Percentiles rank a stretch among this genome's conserved stretches.
Evolutionary conservation across 2,113 vertebrate species (phyloP).

Genomic region (Gymnobelideus leadbeateri): DNA sequence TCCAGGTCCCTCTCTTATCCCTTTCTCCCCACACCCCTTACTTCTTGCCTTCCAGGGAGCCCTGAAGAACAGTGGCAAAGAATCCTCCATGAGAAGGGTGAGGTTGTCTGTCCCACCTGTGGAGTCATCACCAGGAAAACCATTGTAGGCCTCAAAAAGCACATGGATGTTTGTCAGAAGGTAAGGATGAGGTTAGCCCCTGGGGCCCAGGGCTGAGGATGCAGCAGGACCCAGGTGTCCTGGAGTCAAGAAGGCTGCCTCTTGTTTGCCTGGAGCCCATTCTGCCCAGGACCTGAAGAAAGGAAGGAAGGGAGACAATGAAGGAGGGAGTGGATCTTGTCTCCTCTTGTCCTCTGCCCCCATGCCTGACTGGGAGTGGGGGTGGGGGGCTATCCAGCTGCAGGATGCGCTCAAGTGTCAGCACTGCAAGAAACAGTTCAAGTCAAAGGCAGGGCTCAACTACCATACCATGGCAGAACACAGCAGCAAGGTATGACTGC

Average conservation of each 20-base stretch:
- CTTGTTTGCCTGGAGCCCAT: neutral
- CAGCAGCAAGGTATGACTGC: conserved; percentile 89
- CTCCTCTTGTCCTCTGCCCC: neutral
- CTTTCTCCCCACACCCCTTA: conserved; percentile 47
- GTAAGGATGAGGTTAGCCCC: conserved; percentile 80
- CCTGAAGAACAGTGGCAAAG: conserved; percentile 93
- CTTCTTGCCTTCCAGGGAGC: conserved; percentile 78
- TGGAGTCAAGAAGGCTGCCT: neutral
- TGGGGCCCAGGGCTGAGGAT: neutral
- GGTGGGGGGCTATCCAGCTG: conserved; percentile 84
- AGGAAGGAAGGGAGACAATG: neutral
- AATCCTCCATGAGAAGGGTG: conserved; percentile 92
- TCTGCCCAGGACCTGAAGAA: neutral
- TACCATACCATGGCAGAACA: conserved; percentile 98
- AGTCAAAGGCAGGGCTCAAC: conserved; percentile 98
- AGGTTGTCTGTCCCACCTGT: conserved; percentile 95
- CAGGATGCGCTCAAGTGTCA: conserved; percentile 97
- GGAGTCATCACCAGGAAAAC: conserved; percentile 94
- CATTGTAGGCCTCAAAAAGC: conserved; percentile 94
- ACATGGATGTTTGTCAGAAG: conserved; percentile 99
- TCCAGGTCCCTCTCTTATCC: neutral
- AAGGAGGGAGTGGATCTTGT: neutral
- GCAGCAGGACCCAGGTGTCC: neutral
- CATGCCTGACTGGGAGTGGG: conserved; percentile 2
- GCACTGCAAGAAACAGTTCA: conserved; percentile 97